Evolutionary conservation across 2,797 vertebrate species (phyloP).

Genomic region (Danio albolineatus): DNA sequence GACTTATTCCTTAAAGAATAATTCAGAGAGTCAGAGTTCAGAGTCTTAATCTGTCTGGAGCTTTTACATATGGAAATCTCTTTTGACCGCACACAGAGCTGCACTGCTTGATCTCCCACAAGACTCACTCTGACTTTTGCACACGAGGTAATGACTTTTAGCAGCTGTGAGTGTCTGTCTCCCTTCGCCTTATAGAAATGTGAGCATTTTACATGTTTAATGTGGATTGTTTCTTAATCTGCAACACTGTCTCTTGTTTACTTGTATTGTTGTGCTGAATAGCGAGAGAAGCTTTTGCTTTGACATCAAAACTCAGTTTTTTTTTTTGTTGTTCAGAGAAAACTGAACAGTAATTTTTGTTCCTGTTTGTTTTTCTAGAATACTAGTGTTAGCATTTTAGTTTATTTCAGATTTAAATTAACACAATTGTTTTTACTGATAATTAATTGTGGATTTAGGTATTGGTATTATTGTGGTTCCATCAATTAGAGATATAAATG

Average conservation of each 20-base stretch:
- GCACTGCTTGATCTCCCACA: slow-evolving; percentile 65
- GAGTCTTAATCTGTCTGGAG: slow-evolving; percentile 5
- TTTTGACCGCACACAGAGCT: slow-evolving; percentile 65
- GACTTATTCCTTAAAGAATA: slow-evolving; percentile 11
- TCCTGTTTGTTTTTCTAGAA: no score
- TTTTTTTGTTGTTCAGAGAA: slow-evolving; percentile 13
- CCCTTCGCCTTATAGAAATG: slow-evolving; percentile 20
- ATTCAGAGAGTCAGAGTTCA: slow-evolving; percentile 5
- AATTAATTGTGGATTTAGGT: no score
- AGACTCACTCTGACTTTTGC: slow-evolving; percentile 65
- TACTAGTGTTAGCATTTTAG: no score
- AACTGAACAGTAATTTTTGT: background rate
- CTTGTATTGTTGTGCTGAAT: background rate
- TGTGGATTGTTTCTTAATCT: slow-evolving; percentile 26
- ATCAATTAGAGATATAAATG: no score
- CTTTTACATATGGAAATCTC: slow-evolving; percentile 34
- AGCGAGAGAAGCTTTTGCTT: background rate
- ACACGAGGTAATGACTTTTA: slow-evolving; percentile 66
- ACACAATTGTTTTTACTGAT: no score
- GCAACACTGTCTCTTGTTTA: slow-evolving; percentile 28
- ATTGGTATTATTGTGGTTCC: no score
- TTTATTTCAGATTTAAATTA: no score
- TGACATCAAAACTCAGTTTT: background rate
- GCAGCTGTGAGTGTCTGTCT: slow-evolving; percentile 57
- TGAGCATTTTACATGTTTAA: slow-evolving; percentile 34